Evolutionary conservation across 2,888 invertebrate genomes (phyloP), one percentile per base, ranked within the genome.

Genomic region (Spisula solida): DNA sequence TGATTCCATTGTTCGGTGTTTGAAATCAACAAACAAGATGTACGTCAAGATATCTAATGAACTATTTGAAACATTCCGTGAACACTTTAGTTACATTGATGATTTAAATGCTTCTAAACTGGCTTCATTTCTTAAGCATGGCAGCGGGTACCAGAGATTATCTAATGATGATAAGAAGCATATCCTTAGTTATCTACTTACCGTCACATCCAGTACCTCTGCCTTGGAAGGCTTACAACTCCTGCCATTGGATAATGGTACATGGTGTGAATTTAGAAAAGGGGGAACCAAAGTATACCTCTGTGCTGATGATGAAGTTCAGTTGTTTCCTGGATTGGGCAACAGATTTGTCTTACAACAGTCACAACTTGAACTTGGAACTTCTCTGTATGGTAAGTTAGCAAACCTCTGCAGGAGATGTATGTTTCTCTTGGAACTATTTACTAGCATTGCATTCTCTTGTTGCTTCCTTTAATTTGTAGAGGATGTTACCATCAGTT

Each of bases 231-330:
- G 92, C 1, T 85, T 95, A 8, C 83, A 92, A 31, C 88, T 95
- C 31, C 89, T 95, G 18, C 95, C 94, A 29, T 87, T 95, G 41
- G 91, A 93, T 20, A 91, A 93, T 83, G 93, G 93, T 1, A 90
- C 87, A 14, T 95, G 94, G 82, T 41, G 34, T 78, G 55, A 34
- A 29, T 92, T 92, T 79, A 18, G 34, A 0, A 55, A 75, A 60
- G 18, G n/a, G 16, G 25, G 56, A 34, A 8, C 56, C 16, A 25
- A 31, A 18, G 51, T 89, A 0, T 84, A 29, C 51, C 16, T 86
- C 0, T 83, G 81, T 51, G 18, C 83, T 5, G 47, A 70, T 56
- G 56, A 41, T 18, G 86, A 66, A 56, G 56, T 82, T n/a, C 31
- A 78, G 31, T n/a, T 93, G 60, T 87, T 93, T 81, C 89, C 91